These are phyloP conservation scores for Deilephila porcellus DNA, from an alignment of 2,888 invertebrate genomes.

Conservation along the genomic window DNA sequence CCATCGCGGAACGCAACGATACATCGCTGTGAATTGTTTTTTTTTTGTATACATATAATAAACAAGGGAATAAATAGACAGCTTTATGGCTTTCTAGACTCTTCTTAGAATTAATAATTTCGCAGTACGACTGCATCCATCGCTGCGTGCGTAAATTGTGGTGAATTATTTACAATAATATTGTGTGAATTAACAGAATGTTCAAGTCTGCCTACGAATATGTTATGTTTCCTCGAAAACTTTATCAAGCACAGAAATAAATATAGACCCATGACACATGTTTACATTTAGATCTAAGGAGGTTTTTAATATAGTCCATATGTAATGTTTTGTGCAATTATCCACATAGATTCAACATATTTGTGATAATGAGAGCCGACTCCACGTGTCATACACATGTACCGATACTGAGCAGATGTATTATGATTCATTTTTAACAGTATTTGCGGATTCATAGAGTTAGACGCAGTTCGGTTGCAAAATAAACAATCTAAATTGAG, in stretches of 20 bases:
- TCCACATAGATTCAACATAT: constrained; percentile 10
- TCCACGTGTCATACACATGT: constrained; percentile 30
- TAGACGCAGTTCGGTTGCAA: constrained; percentile 13
- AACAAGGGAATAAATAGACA: neutral
- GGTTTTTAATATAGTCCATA: constrained; percentile 5
- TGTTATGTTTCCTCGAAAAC: neutral
- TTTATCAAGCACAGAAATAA: neutral
- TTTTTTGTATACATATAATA: neutral
- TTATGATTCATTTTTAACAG: constrained; percentile 28
- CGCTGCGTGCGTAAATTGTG: neutral
- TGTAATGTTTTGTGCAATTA: constrained; percentile 8
- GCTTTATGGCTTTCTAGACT: neutral
- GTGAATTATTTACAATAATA: constrained; percentile 1
- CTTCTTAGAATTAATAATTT: neutral
- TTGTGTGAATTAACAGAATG: neutral
- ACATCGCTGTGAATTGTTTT: neutral
- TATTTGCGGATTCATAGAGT: constrained; percentile 29
- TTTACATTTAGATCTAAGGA: constrained; percentile 6
- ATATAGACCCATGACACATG: neutral
- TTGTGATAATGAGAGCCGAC: constrained; percentile 14
- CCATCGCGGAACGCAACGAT: constrained; percentile 4
- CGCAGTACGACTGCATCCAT: neutral
- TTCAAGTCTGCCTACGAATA: neutral
- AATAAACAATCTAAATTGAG: constrained; percentile 29
- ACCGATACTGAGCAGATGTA: constrained; percentile 10